A percentile compares a stretch with the other conserved stretches of the same genome.
Evolutionary conservation across 2,113 vertebrate genomes (phyloP).

Genomic region (Brachyhypopomus occidentalis): DNA sequence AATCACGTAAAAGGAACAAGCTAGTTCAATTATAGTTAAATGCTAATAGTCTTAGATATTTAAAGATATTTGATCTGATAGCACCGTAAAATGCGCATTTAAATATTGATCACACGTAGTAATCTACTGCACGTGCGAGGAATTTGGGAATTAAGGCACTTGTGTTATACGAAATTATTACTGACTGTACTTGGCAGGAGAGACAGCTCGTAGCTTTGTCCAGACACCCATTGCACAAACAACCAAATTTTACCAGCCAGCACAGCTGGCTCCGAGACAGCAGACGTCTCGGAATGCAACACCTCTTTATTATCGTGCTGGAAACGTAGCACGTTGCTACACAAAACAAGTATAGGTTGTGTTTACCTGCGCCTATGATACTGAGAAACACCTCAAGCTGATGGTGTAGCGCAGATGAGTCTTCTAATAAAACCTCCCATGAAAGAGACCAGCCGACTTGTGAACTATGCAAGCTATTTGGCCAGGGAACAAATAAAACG

Average conservation of each 20-base stretch:
- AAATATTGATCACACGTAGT: background rate
- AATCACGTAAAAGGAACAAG: background rate
- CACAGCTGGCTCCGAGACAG: constrained; percentile 46
- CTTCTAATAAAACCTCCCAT: constrained; percentile 39
- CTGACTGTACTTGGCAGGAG: constrained; percentile 24
- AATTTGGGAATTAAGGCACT: background rate
- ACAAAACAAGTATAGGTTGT: constrained; percentile 43
- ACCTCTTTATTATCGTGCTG: constrained; percentile 18
- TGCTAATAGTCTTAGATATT: too few species aligned
- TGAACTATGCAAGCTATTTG: constrained; percentile 41
- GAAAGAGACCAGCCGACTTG: constrained; percentile 6
- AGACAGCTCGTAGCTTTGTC: constrained; percentile 23
- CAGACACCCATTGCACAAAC: constrained; percentile 44
- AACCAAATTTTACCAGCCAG: constrained; percentile 67
- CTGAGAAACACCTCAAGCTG: constrained; percentile 24
- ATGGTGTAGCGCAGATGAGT: constrained; percentile 29
- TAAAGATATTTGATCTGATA: too few species aligned
- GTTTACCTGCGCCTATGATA: constrained; percentile 25
- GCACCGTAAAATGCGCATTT: background rate
- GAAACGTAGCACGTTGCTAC: constrained; percentile 28
- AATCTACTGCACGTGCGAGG: too few species aligned
- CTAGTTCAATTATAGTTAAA: too few species aligned
- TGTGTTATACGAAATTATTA: background rate
- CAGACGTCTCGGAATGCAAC: constrained; percentile 45
- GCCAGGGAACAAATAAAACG: constrained; percentile 39